Base-by-base conservation (phyloP, 2,113 vertebrate genomes). In the Charina bottae region DNA sequence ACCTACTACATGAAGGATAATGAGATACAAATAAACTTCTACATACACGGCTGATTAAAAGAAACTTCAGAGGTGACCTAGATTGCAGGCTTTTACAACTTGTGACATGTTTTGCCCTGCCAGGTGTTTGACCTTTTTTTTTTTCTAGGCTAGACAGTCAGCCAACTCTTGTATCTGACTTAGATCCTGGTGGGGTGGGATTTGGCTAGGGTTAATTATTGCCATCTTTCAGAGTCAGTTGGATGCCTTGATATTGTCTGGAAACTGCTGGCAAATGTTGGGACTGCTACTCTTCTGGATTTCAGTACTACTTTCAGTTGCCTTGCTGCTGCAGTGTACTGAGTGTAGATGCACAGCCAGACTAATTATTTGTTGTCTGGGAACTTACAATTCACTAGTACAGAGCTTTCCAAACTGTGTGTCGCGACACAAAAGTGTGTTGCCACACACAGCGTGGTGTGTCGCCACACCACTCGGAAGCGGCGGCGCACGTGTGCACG, bases 291-390 rank as follows among this genome's bases (percentile, higher is more conserved):
- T n/a, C n/a, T n/a, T n/a, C n/a, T n/a, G n/a, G n/a, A n/a, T n/a
- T n/a, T n/a, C n/a, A n/a, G n/a, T n/a, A n/a, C n/a, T n/a, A n/a
- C n/a, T n/a, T n/a, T n/a, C n/a, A n/a, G n/a, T n/a, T n/a, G n/a
- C n/a, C n/a, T 90, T 90, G n/a, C 60, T 89, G 93, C 90, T 56
- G 56, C 4, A 0, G 0, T 64, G 90, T 89, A 21, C 26, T 92
- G 60, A 91, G 33, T 92, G 64, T 1, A 91, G 72, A 12, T 26
- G 6, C 9, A 28, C 91, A 60, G 13, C 28, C 90, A n/a, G 8
- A 42, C 92, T 8, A 68, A 94, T 94, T 87, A 12, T 64, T 89
- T 62, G 26, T 17, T 62, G 87, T 46, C 0, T 92, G 9, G 46
- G 0, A 0, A 42, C 6, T 2, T 84, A 88, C 53, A 58, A 8